Percentiles rank a stretch among this genome's conserved stretches.
phyloP scores from a whole-genome alignment of 2,888 invertebrate species.

The Oasisia sp. region DNA sequence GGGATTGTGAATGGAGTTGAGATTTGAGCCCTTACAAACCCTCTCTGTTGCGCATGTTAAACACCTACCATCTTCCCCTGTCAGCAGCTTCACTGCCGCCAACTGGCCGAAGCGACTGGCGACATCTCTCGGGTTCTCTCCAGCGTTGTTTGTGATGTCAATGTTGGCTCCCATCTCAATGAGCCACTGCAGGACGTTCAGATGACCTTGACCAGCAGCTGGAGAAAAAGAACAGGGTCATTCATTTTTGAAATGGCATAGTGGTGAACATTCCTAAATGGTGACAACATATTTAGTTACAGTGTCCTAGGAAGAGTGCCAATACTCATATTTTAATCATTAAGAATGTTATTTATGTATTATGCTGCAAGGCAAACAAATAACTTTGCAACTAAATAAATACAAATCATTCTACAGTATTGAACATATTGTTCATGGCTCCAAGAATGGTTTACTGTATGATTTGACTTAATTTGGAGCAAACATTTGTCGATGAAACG shows the following conservation, averaged over 20 bases:
- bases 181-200: constrained; percentile 65
- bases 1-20: too few relatives aligned
- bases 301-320: background rate
- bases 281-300: background rate
- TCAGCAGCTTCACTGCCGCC: constrained; percentile 62
- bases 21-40: too few relatives aligned
- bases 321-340: too few relatives aligned
- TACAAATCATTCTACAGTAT: too few relatives aligned
- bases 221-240: constrained; percentile 25
- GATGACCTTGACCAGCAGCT: constrained; percentile 66
- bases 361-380: too few relatives aligned
- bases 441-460: too few relatives aligned
- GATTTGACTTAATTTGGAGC: too few relatives aligned
- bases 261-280: background rate
- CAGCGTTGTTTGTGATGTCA: constrained; percentile 61
- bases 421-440: too few relatives aligned
- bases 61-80: constrained; percentile 21
- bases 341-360: too few relatives aligned
- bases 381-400: too few relatives aligned
- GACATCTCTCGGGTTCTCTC: constrained; percentile 63
- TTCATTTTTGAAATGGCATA: background rate
- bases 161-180: constrained; percentile 66
- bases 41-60: background rate
- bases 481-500: too few relatives aligned
- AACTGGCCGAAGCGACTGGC: constrained; percentile 64